These are phyloP conservation scores for Edolisoma coerulescens DNA, from an alignment of 2,113 vertebrate species.

Conservation along the genomic window DNA sequence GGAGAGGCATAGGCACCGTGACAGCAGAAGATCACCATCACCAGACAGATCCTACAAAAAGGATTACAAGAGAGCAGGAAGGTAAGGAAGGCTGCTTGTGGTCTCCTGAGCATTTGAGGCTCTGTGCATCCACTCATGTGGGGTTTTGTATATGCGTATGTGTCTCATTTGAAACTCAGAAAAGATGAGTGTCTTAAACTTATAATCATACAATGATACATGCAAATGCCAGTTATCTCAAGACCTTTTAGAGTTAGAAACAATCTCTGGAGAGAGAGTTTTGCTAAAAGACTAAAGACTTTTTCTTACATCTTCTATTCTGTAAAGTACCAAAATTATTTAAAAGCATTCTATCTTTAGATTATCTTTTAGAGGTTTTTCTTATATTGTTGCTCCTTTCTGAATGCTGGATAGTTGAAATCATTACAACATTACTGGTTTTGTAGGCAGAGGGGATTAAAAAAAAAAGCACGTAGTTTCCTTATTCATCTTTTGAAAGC, in stretches of 20 bases:
- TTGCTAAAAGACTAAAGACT: not conserved
- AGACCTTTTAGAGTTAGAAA: not conserved
- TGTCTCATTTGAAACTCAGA: not conserved
- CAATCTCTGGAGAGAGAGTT: not conserved
- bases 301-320: not conserved
- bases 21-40: conserved; percentile 83
- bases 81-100: conserved; percentile 64
- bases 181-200: not conserved
- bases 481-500: not conserved
- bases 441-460: not conserved
- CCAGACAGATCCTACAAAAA: conserved; percentile 85
- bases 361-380: not conserved
- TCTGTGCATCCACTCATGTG: not conserved
- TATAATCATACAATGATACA: not conserved
- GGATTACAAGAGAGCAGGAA: conserved; percentile 82
- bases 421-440: not conserved
- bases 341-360: not conserved
- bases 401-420: not conserved
- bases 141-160: not conserved
- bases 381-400: not conserved
- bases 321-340: not conserved
- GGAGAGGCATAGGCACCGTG: conserved; percentile 88
- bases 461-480: not conserved
- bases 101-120: not conserved
- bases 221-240: not conserved